Base-by-base conservation (phyloP, 2,888 invertebrate species). In the Scotopteryx bipunctaria region DNA sequence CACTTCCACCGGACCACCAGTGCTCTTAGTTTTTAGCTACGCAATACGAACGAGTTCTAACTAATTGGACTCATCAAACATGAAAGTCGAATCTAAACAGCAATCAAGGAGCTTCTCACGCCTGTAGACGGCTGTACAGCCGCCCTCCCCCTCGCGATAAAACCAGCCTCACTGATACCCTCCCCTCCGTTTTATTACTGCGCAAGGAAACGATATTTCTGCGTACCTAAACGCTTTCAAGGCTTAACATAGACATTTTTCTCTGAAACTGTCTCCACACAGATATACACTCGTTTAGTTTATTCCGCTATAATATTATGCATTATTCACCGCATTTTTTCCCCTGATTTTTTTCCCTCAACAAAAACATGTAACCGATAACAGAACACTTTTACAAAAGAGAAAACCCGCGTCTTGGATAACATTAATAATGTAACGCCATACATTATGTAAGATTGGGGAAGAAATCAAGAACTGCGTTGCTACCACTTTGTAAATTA, bases 341-440 rank as follows among this genome's bases (percentile, higher is more conserved):
- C 37, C 49, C 41, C 43, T 50, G 61, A 55, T 61, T 61, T 61
- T 59, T 58, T 5, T 9, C n/a, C 42, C 46, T 40, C 40, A 48
- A 64, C 61, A 61, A 49, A 52, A 58, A 59, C 55, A 55, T 55
- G 42, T 45, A 57, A 59, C 58, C 56, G 35, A 57, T 61, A 64
- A 65, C 64, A 67, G 61, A 64, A 59, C 51, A 52, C 60, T 53
- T 53, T 47, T 53, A 59, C 66, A 45, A 65, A 68, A 67, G 60
- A 57, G 45, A 46, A 35, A 51, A 53, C 35, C 45, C 37, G 38
- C 44, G 53, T 59, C 55, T 37, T 17, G 73, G 69, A 74, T 70
- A 59, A 54, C 61, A 71, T 76, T 71, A 76, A 78, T 78, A 78
- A 76, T 77, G 72, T 64, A 78, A 56, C 60, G 54, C 61, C 60